Conservation (phyloP, 2,888 invertebrate species). For the Agonopterix heracliana region DNA sequence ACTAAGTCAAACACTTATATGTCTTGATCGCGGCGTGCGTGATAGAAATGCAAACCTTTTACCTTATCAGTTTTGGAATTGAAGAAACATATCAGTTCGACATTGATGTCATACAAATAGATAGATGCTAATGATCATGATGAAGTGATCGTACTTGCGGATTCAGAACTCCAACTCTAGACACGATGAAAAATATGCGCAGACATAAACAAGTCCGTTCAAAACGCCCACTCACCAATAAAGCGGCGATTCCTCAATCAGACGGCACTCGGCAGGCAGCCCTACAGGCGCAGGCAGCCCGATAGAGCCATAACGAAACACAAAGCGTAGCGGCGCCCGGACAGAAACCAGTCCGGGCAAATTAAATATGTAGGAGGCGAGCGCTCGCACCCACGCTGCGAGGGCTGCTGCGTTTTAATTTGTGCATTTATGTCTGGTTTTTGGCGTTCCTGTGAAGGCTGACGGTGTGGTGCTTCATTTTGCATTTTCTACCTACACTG, state of each 20-base stretch:
- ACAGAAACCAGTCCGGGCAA: constrained; percentile 72
- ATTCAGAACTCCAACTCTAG: not conserved
- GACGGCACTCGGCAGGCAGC: constrained; percentile 16
- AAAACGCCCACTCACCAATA: constrained; percentile 5
- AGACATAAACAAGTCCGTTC: constrained; percentile 3
- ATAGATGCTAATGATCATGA: no score
- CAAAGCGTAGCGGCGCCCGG: constrained; percentile 60
- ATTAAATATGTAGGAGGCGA: constrained; percentile 75
- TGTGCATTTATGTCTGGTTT: constrained; percentile 1
- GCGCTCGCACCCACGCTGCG: constrained; percentile 51
- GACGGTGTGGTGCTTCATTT: no score
- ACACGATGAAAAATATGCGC: not conserved
- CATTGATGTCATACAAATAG: no score
- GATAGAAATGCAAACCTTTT: no score
- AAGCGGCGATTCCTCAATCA: constrained; percentile 10
- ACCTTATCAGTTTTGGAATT: no score
- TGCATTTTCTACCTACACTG: no score
- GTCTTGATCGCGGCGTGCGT: no score
- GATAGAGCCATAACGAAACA: constrained; percentile 72
- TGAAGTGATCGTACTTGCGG: no score
- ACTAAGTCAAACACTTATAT: no score
- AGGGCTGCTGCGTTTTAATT: constrained; percentile 33
- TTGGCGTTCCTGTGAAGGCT: no score
- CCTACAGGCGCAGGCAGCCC: constrained; percentile 22
- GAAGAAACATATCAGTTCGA: no score